These are phyloP conservation scores for Caracal caracal DNA, from an alignment of 2,113 vertebrate species.

Conservation along the genomic window DNA sequence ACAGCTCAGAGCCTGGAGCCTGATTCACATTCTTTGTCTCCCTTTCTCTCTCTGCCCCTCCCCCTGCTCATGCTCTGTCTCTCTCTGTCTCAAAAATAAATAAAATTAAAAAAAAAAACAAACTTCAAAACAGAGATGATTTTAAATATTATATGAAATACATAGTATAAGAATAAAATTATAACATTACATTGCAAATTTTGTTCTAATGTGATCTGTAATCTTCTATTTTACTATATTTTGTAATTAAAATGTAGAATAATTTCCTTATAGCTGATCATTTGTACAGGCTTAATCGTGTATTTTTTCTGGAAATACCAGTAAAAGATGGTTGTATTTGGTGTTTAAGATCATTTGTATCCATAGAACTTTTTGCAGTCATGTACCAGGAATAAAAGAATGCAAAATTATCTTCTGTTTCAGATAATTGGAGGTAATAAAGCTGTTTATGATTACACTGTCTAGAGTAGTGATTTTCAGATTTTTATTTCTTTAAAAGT, in stretches of 20 bases:
- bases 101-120: too few relatives aligned
- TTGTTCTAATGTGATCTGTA: conserved; percentile 34
- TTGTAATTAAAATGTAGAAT: conserved; percentile 38
- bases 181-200: not conserved
- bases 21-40: too few relatives aligned
- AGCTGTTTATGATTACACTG: not conserved
- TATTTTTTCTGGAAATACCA: conserved; percentile 40
- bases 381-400: not conserved
- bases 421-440: conserved; percentile 17
- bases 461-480: not conserved
- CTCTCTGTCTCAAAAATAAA: too few relatives aligned
- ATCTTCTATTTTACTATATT: conserved; percentile 46
- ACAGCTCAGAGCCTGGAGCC: too few relatives aligned
- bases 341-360: not conserved
- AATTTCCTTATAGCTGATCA: not conserved
- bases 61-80: too few relatives aligned
- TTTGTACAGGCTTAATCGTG: not conserved
- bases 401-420: conserved; percentile 13
- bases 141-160: conserved; percentile 7
- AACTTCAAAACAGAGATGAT: not conserved
- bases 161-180: conserved; percentile 9
- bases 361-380: not conserved
- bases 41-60: too few relatives aligned
- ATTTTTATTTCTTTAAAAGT: conserved; percentile 45
- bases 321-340: not conserved